Base-by-base conservation (phyloP, 64 coral and sea anemone genomes). In the Stichodactyla mertensii region DNA sequence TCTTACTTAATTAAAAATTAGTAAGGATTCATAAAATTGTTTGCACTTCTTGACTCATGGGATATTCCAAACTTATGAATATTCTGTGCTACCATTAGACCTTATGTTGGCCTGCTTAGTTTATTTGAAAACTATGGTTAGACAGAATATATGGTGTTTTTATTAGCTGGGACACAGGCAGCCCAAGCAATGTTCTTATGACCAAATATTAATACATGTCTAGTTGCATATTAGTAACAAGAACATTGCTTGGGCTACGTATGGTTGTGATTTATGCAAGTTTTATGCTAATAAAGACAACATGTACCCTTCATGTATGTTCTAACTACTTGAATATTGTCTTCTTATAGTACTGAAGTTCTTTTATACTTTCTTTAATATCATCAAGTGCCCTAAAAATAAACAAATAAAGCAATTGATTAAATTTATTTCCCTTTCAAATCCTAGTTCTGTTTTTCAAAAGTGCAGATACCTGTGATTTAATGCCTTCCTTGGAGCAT, bases 311-410 rank as follows among this genome's bases (percentile, higher is more conserved):
- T 45, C 36, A 45, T 45, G 36, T 45, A 45, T 45, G 36, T 45
- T n/a, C n/a, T n/a, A 45, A 31, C 69, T 74, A 27, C 69, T 93
- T 93, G 54, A 93, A 93, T 20, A 93, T 71, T 71, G 62, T 64
- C 31, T 36, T 66, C 61, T 86, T 93, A 71, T 93, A 93, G 84
- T 84, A 93, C 22, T 86, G 83, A 16, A 93, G 92, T 89, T 93
- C 92, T 71, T 11, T 74, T 55, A 93, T 89, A 53, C 92, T 93
- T 82, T 93, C 92, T 54, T 93, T 89, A 19, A 93, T 89, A 36
- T 93, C 92, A 64, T 93, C 92, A 16, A 89, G 87, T 52, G 92
- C 92, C 67, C 92, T 93, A 81, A 15, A 57, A 64, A 28, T 45
- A 36, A 19, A 51, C 82, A 62, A 87, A 87, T 52, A 77, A 53